Base-by-base conservation (phyloP, 2,888 invertebrate species). In the Meliscaeva auricollis region DNA sequence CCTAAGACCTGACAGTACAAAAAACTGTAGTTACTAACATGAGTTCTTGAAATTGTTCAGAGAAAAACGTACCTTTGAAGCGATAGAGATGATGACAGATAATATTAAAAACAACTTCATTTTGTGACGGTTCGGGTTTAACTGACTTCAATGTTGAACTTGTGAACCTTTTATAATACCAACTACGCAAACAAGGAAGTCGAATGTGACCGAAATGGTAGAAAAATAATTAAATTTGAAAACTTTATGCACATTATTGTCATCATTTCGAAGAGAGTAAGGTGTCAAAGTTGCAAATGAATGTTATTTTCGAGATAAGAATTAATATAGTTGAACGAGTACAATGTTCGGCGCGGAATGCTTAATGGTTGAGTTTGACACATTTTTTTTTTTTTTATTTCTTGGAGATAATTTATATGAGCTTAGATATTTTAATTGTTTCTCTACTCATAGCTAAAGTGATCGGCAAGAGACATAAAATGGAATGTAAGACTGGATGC, bases 51-150 rank as follows among this genome's bases (percentile, higher is more conserved):
- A 26, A 26, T 26, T 3, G 26, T 26, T 26, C 26, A 26, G 3
- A 26, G 26, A 26, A 26, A 26, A 3, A 2, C 1, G 4, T 46
- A 64, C 62, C 46, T 64, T n/a, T 15, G 46, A 50, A 11, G 22
- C 13, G 1, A 64, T 13, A n/a, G 11, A 15, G 1, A 38, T 9
- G 15, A 6, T 30, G 15, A 17, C 1, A 11, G 46, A 6, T 26
- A 26, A 5, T 2, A 30, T 30, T n/a, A n/a, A n/a, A 15, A 38
- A 32, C 20, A 64, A 64, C 62, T 41, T 60, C 60, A 64, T 64
- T 44, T 30, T 46, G 46, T 11, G 4, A 9, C 8, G 6, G 30
- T 3, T 17, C 13, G 17, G 5, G 7, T 46, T 11, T 6, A 17
- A 64, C 30, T 64, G 15, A 11, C 26, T 44, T 26, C 0, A 62